A percentile compares a stretch with the other conserved stretches of the same genome.
Evolutionary conservation across 2,797 vertebrate species (phyloP).

Genomic region (Trematomus bernacchii): DNA sequence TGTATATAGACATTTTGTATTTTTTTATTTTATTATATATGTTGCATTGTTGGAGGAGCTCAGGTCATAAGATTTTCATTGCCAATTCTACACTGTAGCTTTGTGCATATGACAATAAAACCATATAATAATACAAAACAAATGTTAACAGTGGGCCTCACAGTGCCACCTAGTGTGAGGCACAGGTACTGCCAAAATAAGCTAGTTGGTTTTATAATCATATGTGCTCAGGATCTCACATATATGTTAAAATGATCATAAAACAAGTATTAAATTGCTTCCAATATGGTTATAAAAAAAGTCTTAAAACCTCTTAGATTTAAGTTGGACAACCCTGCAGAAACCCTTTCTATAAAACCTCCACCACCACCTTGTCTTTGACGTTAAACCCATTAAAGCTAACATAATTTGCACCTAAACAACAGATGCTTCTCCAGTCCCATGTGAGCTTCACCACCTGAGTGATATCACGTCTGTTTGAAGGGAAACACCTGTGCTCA

Average conservation of each 20-base stretch:
- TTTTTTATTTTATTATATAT: no score
- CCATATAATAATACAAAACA: no score
- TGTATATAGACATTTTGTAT: no score
- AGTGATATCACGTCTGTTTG: not conserved
- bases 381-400: not conserved
- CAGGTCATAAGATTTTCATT: no score
- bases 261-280: not conserved
- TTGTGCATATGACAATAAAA: no score
- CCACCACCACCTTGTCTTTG: not conserved
- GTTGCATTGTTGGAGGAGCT: no score
- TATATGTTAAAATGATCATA: not conserved
- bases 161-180: no score
- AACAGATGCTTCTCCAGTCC: conserved; percentile 24
- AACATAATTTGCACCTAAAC: conserved; percentile 23
- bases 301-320: not conserved
- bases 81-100: no score
- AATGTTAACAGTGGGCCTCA: no score
- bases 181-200: no score
- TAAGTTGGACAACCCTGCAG: not conserved
- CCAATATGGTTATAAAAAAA: not conserved
- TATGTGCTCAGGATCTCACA: no score
- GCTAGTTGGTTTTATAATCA: no score
- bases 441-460: conserved; percentile 24
- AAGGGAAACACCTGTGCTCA: conserved; percentile 28
- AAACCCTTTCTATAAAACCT: conserved; percentile 1